Percentiles rank a stretch among this genome's conserved stretches.
Evolutionary conservation across 1,140 invertebrate genomes (phyloP).

Genomic region (Sitobion miscanthi): DNA sequence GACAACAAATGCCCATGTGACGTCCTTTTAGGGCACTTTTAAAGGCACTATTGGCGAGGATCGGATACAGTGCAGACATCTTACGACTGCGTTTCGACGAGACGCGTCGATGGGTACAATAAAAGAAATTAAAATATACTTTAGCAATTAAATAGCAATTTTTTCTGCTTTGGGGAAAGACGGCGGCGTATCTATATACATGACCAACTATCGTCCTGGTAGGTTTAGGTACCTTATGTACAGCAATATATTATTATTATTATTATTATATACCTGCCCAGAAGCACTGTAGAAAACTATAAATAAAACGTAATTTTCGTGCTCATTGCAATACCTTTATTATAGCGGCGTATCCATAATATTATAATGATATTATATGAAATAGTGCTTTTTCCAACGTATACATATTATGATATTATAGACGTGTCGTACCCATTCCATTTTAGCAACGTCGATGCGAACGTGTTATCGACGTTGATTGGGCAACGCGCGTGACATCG

Average conservation of each 20-base stretch:
- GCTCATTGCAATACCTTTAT: too few relatives aligned
- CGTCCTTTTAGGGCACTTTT: too few relatives aligned
- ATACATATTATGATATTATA: too few relatives aligned
- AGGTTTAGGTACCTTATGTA: background rate
- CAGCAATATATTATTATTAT: background rate
- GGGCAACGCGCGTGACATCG: background rate
- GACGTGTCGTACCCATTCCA: background rate
- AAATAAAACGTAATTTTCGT: too few relatives aligned
- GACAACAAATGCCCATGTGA: too few relatives aligned
- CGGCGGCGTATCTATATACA: too few relatives aligned
- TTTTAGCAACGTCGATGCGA: conserved; percentile 2
- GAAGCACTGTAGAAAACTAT: background rate
- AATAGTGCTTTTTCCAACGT: background rate
- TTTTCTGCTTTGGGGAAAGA: background rate
- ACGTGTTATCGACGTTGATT: background rate
- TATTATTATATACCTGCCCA: background rate
- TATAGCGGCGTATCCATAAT: too few relatives aligned
- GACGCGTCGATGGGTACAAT: too few relatives aligned
- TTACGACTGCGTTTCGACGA: background rate
- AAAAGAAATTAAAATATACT: background rate
- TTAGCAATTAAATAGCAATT: too few relatives aligned
- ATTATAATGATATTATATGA: background rate
- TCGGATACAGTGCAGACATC: too few relatives aligned
- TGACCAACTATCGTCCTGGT: background rate
- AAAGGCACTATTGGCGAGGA: too few relatives aligned